These are phyloP conservation scores for Mylabris phalerata DNA, from an alignment of 1,140 invertebrate species.

Conservation along the genomic window DNA sequence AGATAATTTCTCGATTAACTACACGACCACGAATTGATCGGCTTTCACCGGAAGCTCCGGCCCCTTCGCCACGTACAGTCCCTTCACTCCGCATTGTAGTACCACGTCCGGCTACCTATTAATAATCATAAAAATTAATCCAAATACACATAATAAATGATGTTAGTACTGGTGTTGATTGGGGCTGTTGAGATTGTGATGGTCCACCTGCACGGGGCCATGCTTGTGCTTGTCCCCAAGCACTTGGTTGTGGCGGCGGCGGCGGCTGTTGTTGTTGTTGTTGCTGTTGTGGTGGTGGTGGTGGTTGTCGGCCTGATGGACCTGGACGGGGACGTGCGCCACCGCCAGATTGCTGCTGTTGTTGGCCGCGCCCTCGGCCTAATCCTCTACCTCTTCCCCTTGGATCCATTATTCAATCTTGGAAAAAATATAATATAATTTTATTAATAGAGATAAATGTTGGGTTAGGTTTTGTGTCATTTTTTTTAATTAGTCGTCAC, in stretches of 20 bases:
- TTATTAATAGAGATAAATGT: too few relatives aligned
- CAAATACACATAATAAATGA: background rate
- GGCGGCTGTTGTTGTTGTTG: background rate
- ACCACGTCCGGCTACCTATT: background rate
- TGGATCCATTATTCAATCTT: constrained; percentile 5
- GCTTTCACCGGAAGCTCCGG: background rate
- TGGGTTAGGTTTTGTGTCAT: background rate
- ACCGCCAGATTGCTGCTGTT: background rate
- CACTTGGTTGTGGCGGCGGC: constrained; percentile 1
- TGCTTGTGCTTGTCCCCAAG: constrained; percentile 2
- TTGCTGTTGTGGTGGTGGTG: background rate
- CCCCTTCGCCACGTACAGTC: background rate
- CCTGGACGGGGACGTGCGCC: background rate
- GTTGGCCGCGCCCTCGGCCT: constrained; percentile 4
- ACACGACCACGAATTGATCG: constrained; percentile 21
- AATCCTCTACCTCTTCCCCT: constrained; percentile 9
- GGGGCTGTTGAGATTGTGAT: background rate
- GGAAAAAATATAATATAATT: too few relatives aligned
- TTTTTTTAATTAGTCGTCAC: background rate
- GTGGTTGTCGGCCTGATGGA: background rate
- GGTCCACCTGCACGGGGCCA: background rate
- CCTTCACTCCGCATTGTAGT: too few relatives aligned
- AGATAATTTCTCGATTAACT: constrained; percentile 20
- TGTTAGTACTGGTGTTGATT: background rate
- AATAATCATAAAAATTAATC: background rate